Evolutionary conservation across 2,797 vertebrate genomes (phyloP).

Genomic region (Champsocephalus gunnari): DNA sequence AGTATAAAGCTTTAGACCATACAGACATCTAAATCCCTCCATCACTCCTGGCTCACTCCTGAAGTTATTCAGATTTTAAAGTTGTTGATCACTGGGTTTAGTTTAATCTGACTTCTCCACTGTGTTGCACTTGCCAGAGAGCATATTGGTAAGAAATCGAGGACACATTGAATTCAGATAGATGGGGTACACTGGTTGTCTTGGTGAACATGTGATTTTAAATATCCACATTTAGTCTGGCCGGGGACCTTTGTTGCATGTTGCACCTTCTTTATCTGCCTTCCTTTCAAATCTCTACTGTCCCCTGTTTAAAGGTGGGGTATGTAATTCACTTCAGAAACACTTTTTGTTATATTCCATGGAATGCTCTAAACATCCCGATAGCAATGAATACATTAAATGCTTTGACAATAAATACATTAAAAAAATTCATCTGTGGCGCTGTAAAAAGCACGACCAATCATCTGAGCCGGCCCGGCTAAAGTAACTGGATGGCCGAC

Average conservation of each 20-base stretch:
- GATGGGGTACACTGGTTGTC: neutral
- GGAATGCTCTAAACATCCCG: no score
- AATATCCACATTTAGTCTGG: slow-evolving; percentile 14
- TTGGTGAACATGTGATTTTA: slow-evolving; percentile 4
- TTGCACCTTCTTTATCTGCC: slow-evolving; percentile 1
- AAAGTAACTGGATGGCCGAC: no score
- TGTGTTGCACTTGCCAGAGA: slow-evolving; percentile 20
- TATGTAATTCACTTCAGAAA: no score
- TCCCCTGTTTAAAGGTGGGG: neutral
- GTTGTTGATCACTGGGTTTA: neutral
- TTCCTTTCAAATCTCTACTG: neutral
- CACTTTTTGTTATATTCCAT: no score
- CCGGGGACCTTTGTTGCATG: slow-evolving; percentile 17
- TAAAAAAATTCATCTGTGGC: no score
- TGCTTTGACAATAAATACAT: no score
- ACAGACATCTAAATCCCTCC: neutral
- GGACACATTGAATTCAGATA: neutral
- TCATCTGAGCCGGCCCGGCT: no score
- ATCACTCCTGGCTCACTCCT: neutral
- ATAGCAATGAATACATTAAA: no score
- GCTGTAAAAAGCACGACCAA: no score
- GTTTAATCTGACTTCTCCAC: slow-evolving; percentile 16
- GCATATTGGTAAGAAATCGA: slow-evolving; percentile 10
- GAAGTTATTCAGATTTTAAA: slow-evolving; percentile 1
- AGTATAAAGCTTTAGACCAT: neutral